A percentile compares a stretch with the other conserved stretches of the same genome.
Evolutionary conservation across 2,797 vertebrate species (phyloP).

Genomic region (Iguana delicatissima): DNA sequence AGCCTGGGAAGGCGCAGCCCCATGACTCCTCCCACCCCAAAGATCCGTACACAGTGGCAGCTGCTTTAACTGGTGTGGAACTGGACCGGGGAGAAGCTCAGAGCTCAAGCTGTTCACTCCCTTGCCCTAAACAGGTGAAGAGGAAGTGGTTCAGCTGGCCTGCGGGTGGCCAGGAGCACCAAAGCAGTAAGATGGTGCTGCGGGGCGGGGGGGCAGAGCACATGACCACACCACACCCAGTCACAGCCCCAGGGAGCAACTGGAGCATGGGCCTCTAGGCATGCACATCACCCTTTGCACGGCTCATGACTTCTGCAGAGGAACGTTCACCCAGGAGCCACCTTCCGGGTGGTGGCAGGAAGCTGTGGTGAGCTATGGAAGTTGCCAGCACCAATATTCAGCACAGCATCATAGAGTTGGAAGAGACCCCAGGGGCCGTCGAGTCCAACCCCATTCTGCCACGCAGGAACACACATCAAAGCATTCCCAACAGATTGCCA

Average conservation of each 20-base stretch:
- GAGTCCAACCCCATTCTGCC: too few relatives aligned
- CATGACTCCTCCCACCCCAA: too few relatives aligned
- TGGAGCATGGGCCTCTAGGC: neutral
- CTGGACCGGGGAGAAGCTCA: neutral
- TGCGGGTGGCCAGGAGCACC: too few relatives aligned
- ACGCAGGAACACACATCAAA: too few relatives aligned
- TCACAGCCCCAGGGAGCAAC: neutral
- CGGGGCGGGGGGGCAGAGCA: neutral
- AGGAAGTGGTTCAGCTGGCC: too few relatives aligned
- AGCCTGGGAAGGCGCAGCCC: neutral
- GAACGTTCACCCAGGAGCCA: too few relatives aligned
- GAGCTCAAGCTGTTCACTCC: neutral
- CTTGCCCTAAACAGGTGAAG: too few relatives aligned
- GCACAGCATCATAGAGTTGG: too few relatives aligned
- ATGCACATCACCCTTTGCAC: neutral
- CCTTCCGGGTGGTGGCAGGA: neutral
- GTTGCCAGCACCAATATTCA: neutral
- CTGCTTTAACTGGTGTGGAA: neutral
- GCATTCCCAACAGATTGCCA: too few relatives aligned
- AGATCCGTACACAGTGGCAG: neutral
- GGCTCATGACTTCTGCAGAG: neutral
- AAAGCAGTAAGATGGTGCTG: neutral
- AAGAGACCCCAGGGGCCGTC: too few relatives aligned
- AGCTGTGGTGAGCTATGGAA: too few relatives aligned
- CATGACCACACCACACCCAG: neutral